Base-by-base conservation (phyloP, 2,797 vertebrate genomes). In the Gephyroberyx darwinii region DNA sequence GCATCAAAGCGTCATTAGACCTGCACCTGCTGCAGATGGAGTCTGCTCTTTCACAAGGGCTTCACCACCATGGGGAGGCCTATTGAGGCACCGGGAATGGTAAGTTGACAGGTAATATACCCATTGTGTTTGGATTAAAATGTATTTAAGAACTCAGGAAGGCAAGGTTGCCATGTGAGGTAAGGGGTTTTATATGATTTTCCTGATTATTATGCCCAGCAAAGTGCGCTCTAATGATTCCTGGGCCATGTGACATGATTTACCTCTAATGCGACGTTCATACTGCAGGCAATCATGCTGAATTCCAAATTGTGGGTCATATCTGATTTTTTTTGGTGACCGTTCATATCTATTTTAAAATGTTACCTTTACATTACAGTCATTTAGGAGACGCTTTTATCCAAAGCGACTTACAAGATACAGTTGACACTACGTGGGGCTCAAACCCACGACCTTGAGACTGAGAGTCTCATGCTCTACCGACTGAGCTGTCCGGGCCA, bases 1-100 rank as follows among this genome's bases (percentile, higher is more conserved):
- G 95, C 96, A 96, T 97, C 95, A 97, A 96, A 96, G 95, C 93
- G 88, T 95, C 95, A 94, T 97, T 98, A 96, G 95, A 94, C 92
- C 89, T 88, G 92, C 91, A 94, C 95, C 96, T 96, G 95, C 95
- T 94, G 93, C 91, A 96, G 91, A 94, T 88, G 83, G 93, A 91
- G 82, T 74, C 89, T 86, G 89, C 86, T 93, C 93, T 96, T 94
- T 95, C 88, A 90, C 80, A 89, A 90, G 93, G 88, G 93, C 85
- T 90, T 92, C 81, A 68, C 78, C 79, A 70, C 85, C 71, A 8
- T 74, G 77, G 82, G 86, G 84, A 84, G 82, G 87, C 81, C 75
- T 78, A 90, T 88, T 88, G 76, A 95, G 93, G 88, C 85, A 93
- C 87, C 69, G 69, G 47, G 71, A 92, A 93, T 88, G 81, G 81